Evolutionary conservation across 2,888 invertebrate genomes (phyloP).

Genomic region (Drosophila picticornis): DNA sequence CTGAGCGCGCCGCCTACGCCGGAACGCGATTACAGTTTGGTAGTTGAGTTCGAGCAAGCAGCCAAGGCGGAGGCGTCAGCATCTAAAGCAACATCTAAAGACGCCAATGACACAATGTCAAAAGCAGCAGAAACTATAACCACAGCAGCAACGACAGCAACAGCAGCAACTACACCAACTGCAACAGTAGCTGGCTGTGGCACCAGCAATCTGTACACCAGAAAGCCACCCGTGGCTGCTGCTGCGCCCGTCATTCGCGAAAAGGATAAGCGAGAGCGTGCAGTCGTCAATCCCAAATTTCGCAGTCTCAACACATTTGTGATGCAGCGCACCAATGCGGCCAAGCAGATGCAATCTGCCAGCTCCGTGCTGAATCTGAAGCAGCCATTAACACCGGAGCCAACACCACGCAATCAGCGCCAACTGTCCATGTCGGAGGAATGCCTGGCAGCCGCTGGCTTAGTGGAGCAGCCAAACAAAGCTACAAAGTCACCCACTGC

Average conservation of each 20-base stretch:
- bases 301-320: conserved; percentile 86
- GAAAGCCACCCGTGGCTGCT: conserved; percentile 85
- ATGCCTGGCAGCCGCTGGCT: conserved; percentile 86
- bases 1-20: conserved; percentile 83
- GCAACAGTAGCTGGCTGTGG: conserved; percentile 64
- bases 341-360: conserved; percentile 82
- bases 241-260: conserved; percentile 90
- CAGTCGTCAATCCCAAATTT: conserved; percentile 88
- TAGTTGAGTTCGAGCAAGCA: conserved; percentile 76
- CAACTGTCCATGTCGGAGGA: conserved; percentile 91
- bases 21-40: conserved; percentile 82
- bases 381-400: conserved; percentile 87
- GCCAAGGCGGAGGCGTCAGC: conserved; percentile 39
- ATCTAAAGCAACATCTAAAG: conserved; percentile 8
- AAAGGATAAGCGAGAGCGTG: conserved; percentile 91
- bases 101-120: conserved; percentile 31
- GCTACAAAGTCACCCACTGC: conserved; percentile 40
- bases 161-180: conserved; percentile 38
- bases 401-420: conserved; percentile 88
- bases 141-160: conserved; percentile 17
- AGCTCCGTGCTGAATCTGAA: conserved; percentile 78
- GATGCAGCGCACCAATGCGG: conserved; percentile 83
- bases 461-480: conserved; percentile 57
- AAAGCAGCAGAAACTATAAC: conserved; percentile 17
- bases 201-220: conserved; percentile 64